Evolutionary conservation across 2,888 invertebrate genomes (phyloP), one percentile per base, ranked within the genome.

Genomic region (Caenorhabditis zanzibari): DNA sequence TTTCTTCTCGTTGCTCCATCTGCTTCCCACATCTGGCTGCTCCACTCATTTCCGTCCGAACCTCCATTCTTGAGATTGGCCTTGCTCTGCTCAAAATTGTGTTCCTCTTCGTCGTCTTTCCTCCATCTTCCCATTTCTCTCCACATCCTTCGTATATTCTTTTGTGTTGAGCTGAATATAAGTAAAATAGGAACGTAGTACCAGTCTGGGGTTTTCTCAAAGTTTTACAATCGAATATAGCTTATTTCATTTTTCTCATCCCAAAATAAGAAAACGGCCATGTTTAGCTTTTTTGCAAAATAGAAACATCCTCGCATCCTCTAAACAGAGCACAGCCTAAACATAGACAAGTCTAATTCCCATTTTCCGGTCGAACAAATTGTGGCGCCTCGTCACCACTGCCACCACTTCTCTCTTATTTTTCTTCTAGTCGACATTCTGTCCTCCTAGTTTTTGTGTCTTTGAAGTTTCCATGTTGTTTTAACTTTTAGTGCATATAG

Each of bases 341-440:
- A 77, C 77, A 77, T 77, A 63, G 77, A 83, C 61, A 83, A 69
- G 69, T 80, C 68, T 75, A 79, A 71, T 80, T 73, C 83, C 75
- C 83, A 75, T 81, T 81, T 81, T 81, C 81, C 81, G 81, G 81
- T 81, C 72, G 72, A 80, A 84, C 80, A 84, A 80, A 80, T 80
- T 84, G 80, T 74, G 74, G 79, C 68, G 75, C 56, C 69, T 59
- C 59, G 63, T 59, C 63, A 32, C 72, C 64, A 22, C 56, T 54
- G 32, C 49, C 58, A 61, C 56, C 74, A 63, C 52, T 61, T 54
- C 24, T n/a, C 64, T 24, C 54, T 71, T 75, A 19, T 61, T 12
- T 44, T 73, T 56, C 22, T 66, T 35, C 26, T 63, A n/a, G n/a
- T 68, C 68, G 38, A 54, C 68, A 54, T 68, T 66, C 54, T 58